Evolutionary conservation across 2,888 invertebrate genomes (phyloP).

Genomic region (Tupiocoris notatus): DNA sequence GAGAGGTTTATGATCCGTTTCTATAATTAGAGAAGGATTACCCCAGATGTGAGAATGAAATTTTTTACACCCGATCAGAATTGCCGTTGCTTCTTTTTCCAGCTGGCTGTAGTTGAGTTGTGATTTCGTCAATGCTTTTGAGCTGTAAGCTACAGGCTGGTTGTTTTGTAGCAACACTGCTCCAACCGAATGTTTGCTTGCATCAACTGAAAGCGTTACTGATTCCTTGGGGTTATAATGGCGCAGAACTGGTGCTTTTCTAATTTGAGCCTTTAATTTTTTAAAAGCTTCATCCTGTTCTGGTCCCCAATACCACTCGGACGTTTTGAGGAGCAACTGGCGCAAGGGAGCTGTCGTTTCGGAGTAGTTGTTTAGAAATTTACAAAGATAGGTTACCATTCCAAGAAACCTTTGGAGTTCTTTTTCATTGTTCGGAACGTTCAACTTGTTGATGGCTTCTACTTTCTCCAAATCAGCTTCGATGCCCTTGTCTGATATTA

Average conservation of each 20-base stretch:
- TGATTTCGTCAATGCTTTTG: slow-evolving; percentile 50
- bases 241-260: slow-evolving; percentile 47
- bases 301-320: slow-evolving; percentile 49
- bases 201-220: slow-evolving; percentile 50
- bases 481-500: slow-evolving; percentile 48
- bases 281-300: slow-evolving; percentile 2
- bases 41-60: slow-evolving; percentile 52
- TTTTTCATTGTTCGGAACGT: slow-evolving; percentile 48
- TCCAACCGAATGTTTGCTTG: slow-evolving; percentile 50
- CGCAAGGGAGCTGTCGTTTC: slow-evolving; percentile 42
- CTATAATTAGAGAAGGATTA: slow-evolving; percentile 37
- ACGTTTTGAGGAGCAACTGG: slow-evolving; percentile 49
- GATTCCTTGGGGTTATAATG: slow-evolving; percentile 50
- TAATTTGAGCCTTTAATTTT: slow-evolving; percentile 36
- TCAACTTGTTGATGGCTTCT: slow-evolving; percentile 1
- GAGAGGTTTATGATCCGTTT: slow-evolving; percentile 24
- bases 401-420: slow-evolving; percentile 49
- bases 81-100: slow-evolving; percentile 52
- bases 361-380: slow-evolving; percentile 50
- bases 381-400: slow-evolving; percentile 50
- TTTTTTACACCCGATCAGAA: slow-evolving; percentile 51
- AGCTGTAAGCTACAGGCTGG: slow-evolving; percentile 52
- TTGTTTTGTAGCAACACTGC: slow-evolving; percentile 52
- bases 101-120: slow-evolving; percentile 51
- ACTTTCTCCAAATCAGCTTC: slow-evolving; percentile 48